These are phyloP conservation scores for Hoplodrina blanda DNA, from an alignment of 2,888 invertebrate genomes.

Conservation along the genomic window DNA sequence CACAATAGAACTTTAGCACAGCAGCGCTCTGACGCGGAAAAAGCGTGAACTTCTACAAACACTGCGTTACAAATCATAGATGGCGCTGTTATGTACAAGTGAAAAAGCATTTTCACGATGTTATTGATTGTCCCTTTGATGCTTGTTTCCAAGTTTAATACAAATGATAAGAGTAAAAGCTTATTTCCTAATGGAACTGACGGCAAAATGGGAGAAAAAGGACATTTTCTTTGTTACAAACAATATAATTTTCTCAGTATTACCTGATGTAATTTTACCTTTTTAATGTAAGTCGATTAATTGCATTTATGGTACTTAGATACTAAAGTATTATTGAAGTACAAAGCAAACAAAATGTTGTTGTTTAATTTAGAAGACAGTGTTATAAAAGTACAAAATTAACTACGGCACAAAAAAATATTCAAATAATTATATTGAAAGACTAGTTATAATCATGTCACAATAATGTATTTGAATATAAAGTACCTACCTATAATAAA, in stretches of 20 bases:
- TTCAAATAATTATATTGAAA: too few species aligned
- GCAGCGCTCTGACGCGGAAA: conserved; percentile 64
- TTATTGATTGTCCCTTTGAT: conserved; percentile 74
- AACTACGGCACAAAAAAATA: too few species aligned
- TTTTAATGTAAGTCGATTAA: conserved; percentile 14
- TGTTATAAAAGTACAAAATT: too few species aligned
- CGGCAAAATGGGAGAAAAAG: conserved; percentile 33
- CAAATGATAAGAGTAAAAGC: conserved; percentile 64
- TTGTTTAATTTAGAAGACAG: too few species aligned
- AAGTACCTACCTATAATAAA: too few species aligned
- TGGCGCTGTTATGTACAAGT: conserved; percentile 74
- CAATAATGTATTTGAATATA: too few species aligned
- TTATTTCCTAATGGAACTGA: conserved; percentile 59
- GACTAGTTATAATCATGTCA: too few species aligned
- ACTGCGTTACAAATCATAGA: conserved; percentile 65
- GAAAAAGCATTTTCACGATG: conserved; percentile 65
- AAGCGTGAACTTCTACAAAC: conserved; percentile 59
- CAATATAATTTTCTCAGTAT: conserved; percentile 42
- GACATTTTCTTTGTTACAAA: conserved; percentile 36
- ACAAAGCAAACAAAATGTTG: too few species aligned
- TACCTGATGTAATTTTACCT: conserved; percentile 17
- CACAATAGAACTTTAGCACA: conserved; percentile 24
- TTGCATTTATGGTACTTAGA: neutral
- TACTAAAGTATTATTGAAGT: too few species aligned
- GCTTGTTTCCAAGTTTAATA: conserved; percentile 65